These are phyloP conservation scores for Drosophila bocqueti DNA, from an alignment of 1,140 invertebrate species.

Conservation along the genomic window DNA sequence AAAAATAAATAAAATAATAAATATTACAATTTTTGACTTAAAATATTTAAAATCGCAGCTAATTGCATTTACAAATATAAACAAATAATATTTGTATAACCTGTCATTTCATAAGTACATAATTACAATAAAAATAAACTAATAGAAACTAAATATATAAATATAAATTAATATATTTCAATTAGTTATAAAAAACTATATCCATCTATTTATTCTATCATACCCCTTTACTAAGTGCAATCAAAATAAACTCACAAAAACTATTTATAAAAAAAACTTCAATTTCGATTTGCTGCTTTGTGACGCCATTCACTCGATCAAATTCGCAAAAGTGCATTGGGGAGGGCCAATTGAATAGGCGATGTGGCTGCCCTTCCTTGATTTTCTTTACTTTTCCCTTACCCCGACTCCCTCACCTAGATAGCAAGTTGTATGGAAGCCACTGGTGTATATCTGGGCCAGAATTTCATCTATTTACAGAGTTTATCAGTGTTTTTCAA, in stretches of 20 bases:
- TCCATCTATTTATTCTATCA: not conserved
- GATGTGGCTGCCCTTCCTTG: constrained; percentile 31
- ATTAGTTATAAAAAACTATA: too few relatives aligned
- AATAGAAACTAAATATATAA: too few relatives aligned
- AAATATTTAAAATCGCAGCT: too few relatives aligned
- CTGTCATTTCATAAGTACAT: too few relatives aligned
- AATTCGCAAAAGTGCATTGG: constrained; percentile 72
- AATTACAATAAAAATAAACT: too few relatives aligned
- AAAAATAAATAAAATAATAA: too few relatives aligned
- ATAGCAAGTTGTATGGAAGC: constrained; percentile 6
- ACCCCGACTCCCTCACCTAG: not conserved
- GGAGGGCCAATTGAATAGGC: constrained; percentile 66
- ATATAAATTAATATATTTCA: too few relatives aligned
- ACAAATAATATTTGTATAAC: too few relatives aligned
- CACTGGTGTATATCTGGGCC: constrained; percentile 45
- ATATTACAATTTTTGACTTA: too few relatives aligned
- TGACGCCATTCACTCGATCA: constrained; percentile 72
- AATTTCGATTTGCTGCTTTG: constrained; percentile 62
- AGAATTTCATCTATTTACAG: constrained; percentile 77
- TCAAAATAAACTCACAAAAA: not conserved
- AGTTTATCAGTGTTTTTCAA: constrained; percentile 77
- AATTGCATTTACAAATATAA: too few relatives aligned
- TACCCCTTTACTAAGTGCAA: not conserved
- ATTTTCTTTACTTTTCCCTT: not conserved
- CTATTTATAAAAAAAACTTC: constrained; percentile 33